Evolutionary conservation across 1,140 invertebrate species (phyloP).

Genomic region (Cyrtorhinus lividipennis): DNA sequence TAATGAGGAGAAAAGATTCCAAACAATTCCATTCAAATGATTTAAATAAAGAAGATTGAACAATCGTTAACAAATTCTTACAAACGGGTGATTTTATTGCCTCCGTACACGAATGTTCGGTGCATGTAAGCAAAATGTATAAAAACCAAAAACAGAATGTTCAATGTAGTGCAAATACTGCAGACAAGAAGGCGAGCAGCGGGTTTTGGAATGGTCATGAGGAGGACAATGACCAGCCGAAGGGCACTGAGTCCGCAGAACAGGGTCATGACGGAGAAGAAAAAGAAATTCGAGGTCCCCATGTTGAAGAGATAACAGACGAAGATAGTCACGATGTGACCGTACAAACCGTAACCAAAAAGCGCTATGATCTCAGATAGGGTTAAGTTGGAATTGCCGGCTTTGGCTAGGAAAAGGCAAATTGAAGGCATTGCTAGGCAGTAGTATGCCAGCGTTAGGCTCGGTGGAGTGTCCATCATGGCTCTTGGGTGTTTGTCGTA

Average conservation of each 20-base stretch:
- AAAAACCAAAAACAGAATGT: slow-evolving; percentile 34
- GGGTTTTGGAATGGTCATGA: slow-evolving; percentile 32
- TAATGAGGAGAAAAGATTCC: not conserved
- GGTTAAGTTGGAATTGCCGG: slow-evolving; percentile 28
- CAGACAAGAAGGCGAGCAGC: slow-evolving; percentile 33
- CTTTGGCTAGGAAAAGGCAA: slow-evolving; percentile 27
- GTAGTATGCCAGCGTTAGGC: slow-evolving; percentile 28
- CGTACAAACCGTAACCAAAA: slow-evolving; percentile 35
- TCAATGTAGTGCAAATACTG: slow-evolving; percentile 30
- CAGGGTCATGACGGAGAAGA: slow-evolving; percentile 31
- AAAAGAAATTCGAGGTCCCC: slow-evolving; percentile 31
- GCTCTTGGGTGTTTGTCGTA: slow-evolving; percentile 27
- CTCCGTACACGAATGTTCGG: slow-evolving; percentile 27
- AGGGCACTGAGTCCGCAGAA: slow-evolving; percentile 34
- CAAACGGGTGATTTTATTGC: not conserved
- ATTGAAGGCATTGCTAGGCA: slow-evolving; percentile 28
- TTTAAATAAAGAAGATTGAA: not conserved
- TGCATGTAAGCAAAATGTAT: slow-evolving; percentile 37
- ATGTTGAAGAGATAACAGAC: slow-evolving; percentile 31
- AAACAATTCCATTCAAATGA: not conserved
- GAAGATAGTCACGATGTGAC: slow-evolving; percentile 32
- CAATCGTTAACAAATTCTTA: not conserved
- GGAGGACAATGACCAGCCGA: slow-evolving; percentile 31
- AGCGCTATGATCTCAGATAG: slow-evolving; percentile 31
- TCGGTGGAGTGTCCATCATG: slow-evolving; percentile 26